Evolutionary conservation across 2,888 invertebrate genomes (phyloP).

Genomic region (Xylota segnis): DNA sequence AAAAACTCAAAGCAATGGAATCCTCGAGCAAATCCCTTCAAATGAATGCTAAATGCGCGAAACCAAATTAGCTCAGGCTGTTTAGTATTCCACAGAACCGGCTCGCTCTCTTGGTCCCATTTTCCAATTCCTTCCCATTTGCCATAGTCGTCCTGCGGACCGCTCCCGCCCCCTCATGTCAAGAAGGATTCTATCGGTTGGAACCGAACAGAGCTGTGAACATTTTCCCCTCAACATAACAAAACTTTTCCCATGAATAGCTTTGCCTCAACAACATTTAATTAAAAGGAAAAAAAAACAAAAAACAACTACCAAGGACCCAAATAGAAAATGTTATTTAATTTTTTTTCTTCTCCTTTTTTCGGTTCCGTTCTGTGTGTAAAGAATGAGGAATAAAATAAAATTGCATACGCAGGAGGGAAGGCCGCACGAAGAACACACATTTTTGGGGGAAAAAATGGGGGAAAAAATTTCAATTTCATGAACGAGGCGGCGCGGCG

Average conservation of each 20-base stretch:
- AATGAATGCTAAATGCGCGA: slow-evolving; percentile 55
- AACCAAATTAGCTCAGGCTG: slow-evolving; percentile 66
- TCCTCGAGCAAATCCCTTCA: slow-evolving; percentile 39
- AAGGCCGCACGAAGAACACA: slow-evolving; percentile 2
- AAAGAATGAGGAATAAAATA: slow-evolving; percentile 14
- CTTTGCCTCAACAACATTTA: slow-evolving; percentile 61
- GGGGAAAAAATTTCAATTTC: slow-evolving; percentile 39
- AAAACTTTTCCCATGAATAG: slow-evolving; percentile 67
- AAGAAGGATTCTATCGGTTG: slow-evolving; percentile 37
- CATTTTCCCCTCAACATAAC: slow-evolving; percentile 27
- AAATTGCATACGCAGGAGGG: slow-evolving; percentile 46
- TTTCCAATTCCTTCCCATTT: slow-evolving; percentile 14
- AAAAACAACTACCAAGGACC: background rate
- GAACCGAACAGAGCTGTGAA: slow-evolving; percentile 47
- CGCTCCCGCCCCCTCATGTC: too few relatives aligned
- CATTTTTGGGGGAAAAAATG: background rate
- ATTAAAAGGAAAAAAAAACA: slow-evolving; percentile 48
- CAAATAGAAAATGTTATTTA: slow-evolving; percentile 50
- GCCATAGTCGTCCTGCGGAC: too few relatives aligned
- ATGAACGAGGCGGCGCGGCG: background rate
- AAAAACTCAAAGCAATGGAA: slow-evolving; percentile 38
- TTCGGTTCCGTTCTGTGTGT: slow-evolving; percentile 3
- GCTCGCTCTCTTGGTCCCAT: slow-evolving; percentile 23
- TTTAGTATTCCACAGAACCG: slow-evolving; percentile 61
- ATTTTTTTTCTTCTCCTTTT: slow-evolving; percentile 1